A percentile compares a stretch with the other conserved stretches of the same genome.
Conservation (phyloP, 2,888 invertebrate species). For the Latrodectus hesperus region DNA sequence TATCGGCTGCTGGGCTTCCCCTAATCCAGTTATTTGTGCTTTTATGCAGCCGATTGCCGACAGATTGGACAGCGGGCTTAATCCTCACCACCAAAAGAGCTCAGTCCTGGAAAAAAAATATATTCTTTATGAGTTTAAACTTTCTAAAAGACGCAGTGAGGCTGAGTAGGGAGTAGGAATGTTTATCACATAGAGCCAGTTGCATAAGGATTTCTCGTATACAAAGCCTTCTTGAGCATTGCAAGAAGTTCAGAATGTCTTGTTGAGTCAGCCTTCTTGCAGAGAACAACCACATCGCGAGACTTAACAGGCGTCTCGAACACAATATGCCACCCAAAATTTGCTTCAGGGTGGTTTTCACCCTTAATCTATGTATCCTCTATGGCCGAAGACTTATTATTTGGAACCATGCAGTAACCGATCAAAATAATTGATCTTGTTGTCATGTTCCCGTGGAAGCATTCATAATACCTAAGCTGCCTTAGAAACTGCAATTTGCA, state of each 20-base stretch:
- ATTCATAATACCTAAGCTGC: not conserved
- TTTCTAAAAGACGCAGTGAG: constrained; percentile 56
- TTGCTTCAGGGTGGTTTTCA: constrained; percentile 57
- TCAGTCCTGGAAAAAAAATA: constrained; percentile 45
- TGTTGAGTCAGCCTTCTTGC: no score
- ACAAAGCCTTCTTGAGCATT: constrained; percentile 59
- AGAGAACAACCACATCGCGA: constrained; percentile 36
- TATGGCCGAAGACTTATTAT: constrained; percentile 26
- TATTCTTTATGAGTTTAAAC: constrained; percentile 66
- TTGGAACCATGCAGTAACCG: not conserved
- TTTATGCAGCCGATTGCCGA: constrained; percentile 68
- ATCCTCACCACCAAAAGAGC: constrained; percentile 54
- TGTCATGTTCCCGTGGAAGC: not conserved
- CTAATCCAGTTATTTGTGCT: constrained; percentile 70
- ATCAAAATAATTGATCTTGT: not conserved
- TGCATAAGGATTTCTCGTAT: constrained; percentile 54
- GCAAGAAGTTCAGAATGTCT: constrained; percentile 9
- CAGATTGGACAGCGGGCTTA: constrained; percentile 67
- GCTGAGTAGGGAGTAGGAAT: constrained; percentile 11
- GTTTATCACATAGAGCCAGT: constrained; percentile 49
- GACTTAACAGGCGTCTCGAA: not conserved
- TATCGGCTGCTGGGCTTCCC: constrained; percentile 49
- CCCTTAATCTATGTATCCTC: constrained; percentile 42
- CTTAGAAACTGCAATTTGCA: no score
- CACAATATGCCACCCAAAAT: constrained; percentile 66